phyloP scores from a whole-genome alignment of 2,797 vertebrate species.

The Ctenopoma multispine region DNA sequence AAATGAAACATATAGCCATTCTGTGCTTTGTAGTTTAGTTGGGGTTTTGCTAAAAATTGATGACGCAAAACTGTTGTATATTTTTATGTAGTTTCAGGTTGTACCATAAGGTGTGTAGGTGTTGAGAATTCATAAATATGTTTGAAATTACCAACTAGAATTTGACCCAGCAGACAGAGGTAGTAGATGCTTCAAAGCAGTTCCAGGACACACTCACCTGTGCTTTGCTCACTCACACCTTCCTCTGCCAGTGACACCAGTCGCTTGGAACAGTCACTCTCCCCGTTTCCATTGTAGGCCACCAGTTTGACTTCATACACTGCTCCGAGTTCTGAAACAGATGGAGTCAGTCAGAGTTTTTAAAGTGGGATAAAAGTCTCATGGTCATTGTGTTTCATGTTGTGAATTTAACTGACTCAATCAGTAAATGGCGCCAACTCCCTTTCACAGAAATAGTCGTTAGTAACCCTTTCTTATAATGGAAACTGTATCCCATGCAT shows the following conservation, averaged over 20 bases:
- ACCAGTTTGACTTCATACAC: conserved; percentile 86
- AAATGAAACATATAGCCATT: too few species aligned
- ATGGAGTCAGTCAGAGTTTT: background rate
- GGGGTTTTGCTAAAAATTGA: too few species aligned
- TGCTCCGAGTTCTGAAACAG: conserved; percentile 71
- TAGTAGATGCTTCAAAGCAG: background rate
- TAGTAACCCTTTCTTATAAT: too few species aligned
- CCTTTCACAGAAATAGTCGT: background rate
- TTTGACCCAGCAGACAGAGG: background rate
- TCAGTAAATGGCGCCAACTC: background rate
- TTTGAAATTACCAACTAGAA: background rate
- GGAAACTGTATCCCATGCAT: too few species aligned
- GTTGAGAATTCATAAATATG: background rate
- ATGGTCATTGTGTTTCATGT: background rate
- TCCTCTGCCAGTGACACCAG: conserved; percentile 82
- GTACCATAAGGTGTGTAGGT: too few species aligned
- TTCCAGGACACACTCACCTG: conserved; percentile 61
- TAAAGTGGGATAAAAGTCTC: background rate
- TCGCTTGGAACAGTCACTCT: conserved; percentile 79
- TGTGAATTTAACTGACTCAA: background rate
- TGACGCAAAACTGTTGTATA: too few species aligned
- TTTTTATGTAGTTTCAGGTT: too few species aligned
- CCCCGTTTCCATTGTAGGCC: conserved; percentile 82
- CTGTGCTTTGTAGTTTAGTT: too few species aligned
- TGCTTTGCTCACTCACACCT: conserved; percentile 67